phyloP scores from a whole-genome alignment of 2,113 vertebrate species.

The Phylloscopus whistleri region DNA sequence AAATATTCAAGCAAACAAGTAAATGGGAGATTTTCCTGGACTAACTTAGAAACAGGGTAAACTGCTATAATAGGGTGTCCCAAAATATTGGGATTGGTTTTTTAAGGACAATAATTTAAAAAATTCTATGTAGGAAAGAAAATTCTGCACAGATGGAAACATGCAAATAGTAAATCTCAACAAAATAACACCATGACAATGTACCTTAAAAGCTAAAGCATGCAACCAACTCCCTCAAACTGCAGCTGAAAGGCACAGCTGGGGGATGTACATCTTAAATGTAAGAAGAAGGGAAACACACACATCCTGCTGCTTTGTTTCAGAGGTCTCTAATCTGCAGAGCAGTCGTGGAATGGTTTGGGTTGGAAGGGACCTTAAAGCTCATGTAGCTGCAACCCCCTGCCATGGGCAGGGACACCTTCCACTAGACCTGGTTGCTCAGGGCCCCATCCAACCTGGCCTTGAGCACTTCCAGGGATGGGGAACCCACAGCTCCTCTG shows the following conservation, averaged over 20 bases:
- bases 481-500: not conserved
- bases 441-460: not conserved
- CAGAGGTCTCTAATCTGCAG: not conserved
- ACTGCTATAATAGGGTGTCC: not conserved
- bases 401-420: not conserved
- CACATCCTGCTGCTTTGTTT: not conserved
- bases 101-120: not conserved
- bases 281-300: not conserved
- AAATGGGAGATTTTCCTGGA: not conserved
- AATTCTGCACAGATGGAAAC: not conserved
- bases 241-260: not conserved
- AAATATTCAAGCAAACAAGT: not conserved
- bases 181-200: not conserved
- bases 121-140: not conserved
- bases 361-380: not conserved
- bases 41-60: not conserved
- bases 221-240: not conserved
- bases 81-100: not conserved
- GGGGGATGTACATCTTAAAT: not conserved
- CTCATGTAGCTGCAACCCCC: no score
- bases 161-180: not conserved
- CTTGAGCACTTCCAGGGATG: not conserved
- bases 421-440: not conserved
- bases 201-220: not conserved
- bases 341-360: not conserved